These are phyloP conservation scores for Telmatochromis sp. DNA, from an alignment of 2,113 vertebrate species.

Conservation along the genomic window DNA sequence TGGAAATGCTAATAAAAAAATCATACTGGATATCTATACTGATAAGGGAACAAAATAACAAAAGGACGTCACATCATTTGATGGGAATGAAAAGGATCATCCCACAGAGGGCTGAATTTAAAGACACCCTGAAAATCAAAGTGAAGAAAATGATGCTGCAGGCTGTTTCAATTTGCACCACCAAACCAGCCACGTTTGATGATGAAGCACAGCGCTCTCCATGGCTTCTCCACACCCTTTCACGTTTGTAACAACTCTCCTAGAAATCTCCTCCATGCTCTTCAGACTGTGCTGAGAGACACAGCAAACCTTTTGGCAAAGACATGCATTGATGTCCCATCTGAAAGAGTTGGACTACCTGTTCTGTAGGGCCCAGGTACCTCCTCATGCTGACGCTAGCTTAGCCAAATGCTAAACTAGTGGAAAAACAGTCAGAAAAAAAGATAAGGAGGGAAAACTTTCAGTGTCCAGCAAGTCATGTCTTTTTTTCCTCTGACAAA, in stretches of 20 bases:
- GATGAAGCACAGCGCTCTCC: neutral
- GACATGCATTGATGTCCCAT: neutral
- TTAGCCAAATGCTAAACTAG: neutral
- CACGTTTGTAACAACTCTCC: fast-evolving
- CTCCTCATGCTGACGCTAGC: neutral
- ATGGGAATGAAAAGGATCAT: neutral
- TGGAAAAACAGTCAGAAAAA: neutral
- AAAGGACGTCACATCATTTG: neutral
- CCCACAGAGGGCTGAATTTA: neutral
- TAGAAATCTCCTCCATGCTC: neutral
- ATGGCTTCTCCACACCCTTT: neutral
- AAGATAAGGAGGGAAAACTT: neutral
- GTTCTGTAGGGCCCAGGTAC: neutral
- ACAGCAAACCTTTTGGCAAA: neutral
- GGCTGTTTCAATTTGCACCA: neutral
- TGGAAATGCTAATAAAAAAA: neutral
- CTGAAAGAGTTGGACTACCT: neutral
- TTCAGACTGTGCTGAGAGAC: neutral
- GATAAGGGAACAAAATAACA: neutral
- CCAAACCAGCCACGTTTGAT: neutral
- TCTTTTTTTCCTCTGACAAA: neutral
- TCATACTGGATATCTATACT: neutral
- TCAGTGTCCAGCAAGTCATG: neutral
- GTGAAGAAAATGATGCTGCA: neutral
- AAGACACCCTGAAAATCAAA: neutral